A percentile compares a stretch with the other conserved stretches of the same genome.
phyloP scores from a whole-genome alignment of 2,113 vertebrate genomes.

The Cervus canadensis region DNA sequence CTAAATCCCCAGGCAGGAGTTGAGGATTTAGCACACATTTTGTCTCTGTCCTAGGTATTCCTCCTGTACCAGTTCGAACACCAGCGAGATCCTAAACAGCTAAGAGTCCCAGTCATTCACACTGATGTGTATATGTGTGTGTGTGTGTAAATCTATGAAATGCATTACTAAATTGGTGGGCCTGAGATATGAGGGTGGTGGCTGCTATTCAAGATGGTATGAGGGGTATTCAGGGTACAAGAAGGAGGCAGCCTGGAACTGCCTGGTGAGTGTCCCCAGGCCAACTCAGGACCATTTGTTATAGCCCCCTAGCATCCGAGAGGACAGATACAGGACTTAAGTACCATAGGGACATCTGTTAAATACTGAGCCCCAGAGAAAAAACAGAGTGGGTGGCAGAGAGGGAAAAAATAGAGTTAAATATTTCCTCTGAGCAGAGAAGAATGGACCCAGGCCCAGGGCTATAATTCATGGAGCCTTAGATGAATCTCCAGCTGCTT shows the following conservation, averaged over 20 bases:
- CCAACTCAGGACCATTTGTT: conserved; percentile 1
- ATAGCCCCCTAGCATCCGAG: neutral
- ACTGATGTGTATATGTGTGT: neutral
- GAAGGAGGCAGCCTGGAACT: neutral
- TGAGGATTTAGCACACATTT: neutral
- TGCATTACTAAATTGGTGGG: neutral
- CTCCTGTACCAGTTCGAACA: neutral
- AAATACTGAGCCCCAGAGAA: neutral
- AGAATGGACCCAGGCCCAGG: conserved; percentile 26
- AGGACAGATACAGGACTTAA: neutral
- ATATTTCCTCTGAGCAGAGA: conserved; percentile 46
- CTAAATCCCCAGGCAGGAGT: neutral
- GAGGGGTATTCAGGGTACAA: neutral
- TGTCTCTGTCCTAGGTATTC: neutral
- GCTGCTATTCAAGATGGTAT: neutral
- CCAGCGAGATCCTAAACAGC: neutral
- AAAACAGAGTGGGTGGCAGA: neutral
- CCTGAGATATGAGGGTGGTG: neutral
- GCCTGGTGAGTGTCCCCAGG: neutral
- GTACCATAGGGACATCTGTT: neutral
- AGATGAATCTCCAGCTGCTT: conserved; percentile 43
- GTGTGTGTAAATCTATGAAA: neutral
- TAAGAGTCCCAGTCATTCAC: neutral
- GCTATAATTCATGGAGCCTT: conserved; percentile 25
- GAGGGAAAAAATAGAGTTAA: conserved; percentile 47